Evolutionary conservation across 2,888 invertebrate species (phyloP), one percentile per base, ranked within the genome.

Genomic region (Omphaloscelis lunosa): DNA sequence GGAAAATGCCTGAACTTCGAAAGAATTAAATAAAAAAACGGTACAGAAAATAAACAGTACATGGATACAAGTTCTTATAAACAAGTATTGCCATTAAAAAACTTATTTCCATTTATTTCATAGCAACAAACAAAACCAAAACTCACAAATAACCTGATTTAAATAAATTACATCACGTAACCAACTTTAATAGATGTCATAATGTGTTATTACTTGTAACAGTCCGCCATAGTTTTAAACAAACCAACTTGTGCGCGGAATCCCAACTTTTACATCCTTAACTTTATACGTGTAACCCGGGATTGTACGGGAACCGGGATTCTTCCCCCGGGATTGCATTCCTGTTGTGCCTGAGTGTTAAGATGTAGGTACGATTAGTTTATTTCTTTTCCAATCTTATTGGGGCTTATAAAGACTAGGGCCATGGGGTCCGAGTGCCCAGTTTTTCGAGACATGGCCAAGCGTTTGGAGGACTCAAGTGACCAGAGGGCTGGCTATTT

Each of bases 291-390:
- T 86, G 86, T 81, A 80, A 83, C 78, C 84, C 73, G 77, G 79
- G 72, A 86, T 83, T 76, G 72, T 68, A 27, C 58, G 82, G 82
- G 74, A 73, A 83, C 84, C 81, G 81, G 86, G 88, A 88, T 86
- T 82, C 82, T 81, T 88, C 90, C 88, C 80, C 61, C 62, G 90
- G 90, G 92, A 90, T 87, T 86, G 88, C 88, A 90, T 90, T 90
- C 88, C 87, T 88, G 83, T 76, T 73, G 63, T 76, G 48, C 29
- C 1, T 53, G 58, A 66, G 67, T 62, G 66, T 80, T 67, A 45
- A 71, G 59, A 53, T 74, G 48, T 27, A 68, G 39, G 48, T 70
- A 29, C 34, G 59, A 79, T 59, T 72, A 41, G 29, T 65, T 68
- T 83, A 39, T 41, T 17, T 79, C 48, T 75, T 62, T 27, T 23